Conservation (phyloP, 30 jellyfish, hydroid and myxozoan species). For the Catostylus mosaicus region DNA sequence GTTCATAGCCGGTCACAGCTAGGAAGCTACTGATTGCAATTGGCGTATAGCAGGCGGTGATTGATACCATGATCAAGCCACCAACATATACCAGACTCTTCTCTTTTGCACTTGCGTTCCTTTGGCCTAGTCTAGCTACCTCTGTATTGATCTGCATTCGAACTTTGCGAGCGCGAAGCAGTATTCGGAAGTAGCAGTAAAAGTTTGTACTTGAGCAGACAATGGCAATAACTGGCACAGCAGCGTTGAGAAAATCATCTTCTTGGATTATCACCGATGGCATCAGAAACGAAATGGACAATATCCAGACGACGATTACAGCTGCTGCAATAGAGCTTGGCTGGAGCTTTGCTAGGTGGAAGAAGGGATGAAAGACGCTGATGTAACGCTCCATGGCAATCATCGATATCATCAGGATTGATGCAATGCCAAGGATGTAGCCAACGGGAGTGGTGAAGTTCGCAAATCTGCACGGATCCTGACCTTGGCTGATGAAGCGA, state of each 20-base stretch:
- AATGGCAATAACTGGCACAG: neutral
- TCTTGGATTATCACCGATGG: neutral
- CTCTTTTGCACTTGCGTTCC: neutral
- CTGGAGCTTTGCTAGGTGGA: neutral
- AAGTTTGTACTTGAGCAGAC: neutral
- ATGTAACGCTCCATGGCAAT: constrained; percentile 24
- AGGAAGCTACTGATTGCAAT: neutral
- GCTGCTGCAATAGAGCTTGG: neutral
- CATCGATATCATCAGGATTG: constrained; percentile 8
- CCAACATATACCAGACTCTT: constrained; percentile 11
- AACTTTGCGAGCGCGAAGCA: constrained; percentile 18
- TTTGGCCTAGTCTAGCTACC: constrained; percentile 8
- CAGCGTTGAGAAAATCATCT: neutral
- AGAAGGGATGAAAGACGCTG: constrained; percentile 14
- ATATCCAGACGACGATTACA: neutral
- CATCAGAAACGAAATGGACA: neutral
- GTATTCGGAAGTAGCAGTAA: constrained; percentile 17
- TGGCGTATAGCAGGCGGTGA: constrained; percentile 1
- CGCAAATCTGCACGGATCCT: constrained; percentile 23
- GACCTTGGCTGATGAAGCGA: neutral
- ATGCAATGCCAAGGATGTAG: neutral
- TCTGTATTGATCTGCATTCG: constrained; percentile 3
- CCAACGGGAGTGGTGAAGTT: constrained; percentile 15
- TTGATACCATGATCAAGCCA: neutral
- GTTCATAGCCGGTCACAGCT: neutral